These are phyloP conservation scores for Anthophora plumipes DNA, from an alignment of 2,888 invertebrate species.

Conservation along the genomic window DNA sequence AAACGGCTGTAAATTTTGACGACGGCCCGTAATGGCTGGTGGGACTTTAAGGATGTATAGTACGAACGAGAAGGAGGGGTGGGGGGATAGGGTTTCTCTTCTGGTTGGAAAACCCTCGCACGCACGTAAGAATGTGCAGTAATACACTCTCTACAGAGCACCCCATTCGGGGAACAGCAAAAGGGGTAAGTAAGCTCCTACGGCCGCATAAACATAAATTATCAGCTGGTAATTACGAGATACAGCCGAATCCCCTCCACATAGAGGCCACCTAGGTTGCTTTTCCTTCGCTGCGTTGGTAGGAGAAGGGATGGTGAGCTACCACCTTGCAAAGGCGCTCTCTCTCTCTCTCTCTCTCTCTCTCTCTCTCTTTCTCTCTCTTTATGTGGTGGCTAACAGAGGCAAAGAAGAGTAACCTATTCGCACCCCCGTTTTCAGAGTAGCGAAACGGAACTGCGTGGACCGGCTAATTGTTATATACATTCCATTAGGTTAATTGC, in stretches of 20 bases:
- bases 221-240: slow-evolving; percentile 85
- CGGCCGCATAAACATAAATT: slow-evolving; percentile 84
- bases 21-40: slow-evolving; percentile 80
- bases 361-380: too few species aligned
- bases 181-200: slow-evolving; percentile 82
- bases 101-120: slow-evolving; percentile 60
- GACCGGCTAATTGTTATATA: slow-evolving; percentile 84
- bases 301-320: slow-evolving; percentile 43
- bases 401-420: slow-evolving; percentile 61
- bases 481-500: slow-evolving; percentile 85
- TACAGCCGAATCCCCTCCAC: slow-evolving; percentile 75
- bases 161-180: slow-evolving; percentile 68
- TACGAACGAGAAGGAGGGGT: slow-evolving; percentile 66
- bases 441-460: slow-evolving; percentile 77
- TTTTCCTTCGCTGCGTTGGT: slow-evolving; percentile 67
- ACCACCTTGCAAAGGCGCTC: too few species aligned
- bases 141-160: slow-evolving; percentile 81
- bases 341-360: too few species aligned
- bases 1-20: slow-evolving; percentile 82
- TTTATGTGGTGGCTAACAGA: slow-evolving; percentile 4
- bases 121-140: slow-evolving; percentile 82
- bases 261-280: slow-evolving; percentile 46
- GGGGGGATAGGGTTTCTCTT: slow-evolving; percentile 40
- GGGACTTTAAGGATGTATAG: slow-evolving; percentile 81
- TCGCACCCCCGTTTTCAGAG: slow-evolving; percentile 62